Evolutionary conservation across 2,113 vertebrate genomes (phyloP).

Genomic region (Rhinolophus sinicus): DNA sequence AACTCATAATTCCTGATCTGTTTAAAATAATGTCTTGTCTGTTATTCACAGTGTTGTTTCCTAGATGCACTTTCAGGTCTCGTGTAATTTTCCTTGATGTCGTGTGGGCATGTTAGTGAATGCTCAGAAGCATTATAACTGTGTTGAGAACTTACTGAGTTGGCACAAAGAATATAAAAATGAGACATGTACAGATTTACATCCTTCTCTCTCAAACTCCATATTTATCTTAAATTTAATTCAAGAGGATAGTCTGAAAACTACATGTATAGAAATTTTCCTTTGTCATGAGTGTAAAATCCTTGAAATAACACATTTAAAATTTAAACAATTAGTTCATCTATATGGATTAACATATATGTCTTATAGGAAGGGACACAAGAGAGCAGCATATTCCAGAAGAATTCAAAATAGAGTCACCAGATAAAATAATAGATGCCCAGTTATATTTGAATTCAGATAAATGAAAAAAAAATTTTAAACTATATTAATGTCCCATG

Average conservation of each 20-base stretch:
- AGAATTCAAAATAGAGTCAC: not conserved
- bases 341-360: not conserved
- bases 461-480: not conserved
- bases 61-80: not conserved
- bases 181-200: not conserved
- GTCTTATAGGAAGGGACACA: not conserved
- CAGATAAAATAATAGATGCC: not conserved
- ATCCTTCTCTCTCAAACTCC: not conserved
- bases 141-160: not conserved
- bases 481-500: not conserved
- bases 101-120: not conserved
- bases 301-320: not conserved
- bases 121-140: not conserved
- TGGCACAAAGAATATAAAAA: not conserved
- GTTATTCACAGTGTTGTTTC: slow-evolving; percentile 40
- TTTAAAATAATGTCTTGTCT: slow-evolving; percentile 57
- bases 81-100: slow-evolving; percentile 10
- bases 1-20: slow-evolving; percentile 62
- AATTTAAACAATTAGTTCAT: not conserved
- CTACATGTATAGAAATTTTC: not conserved
- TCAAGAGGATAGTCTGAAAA: not conserved
- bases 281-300: not conserved
- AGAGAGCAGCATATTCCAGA: too few species aligned
- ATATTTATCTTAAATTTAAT: not conserved
- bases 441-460: not conserved